Base-by-base conservation (phyloP, 2,113 vertebrate species). In the Dipodomys stephensi region DNA sequence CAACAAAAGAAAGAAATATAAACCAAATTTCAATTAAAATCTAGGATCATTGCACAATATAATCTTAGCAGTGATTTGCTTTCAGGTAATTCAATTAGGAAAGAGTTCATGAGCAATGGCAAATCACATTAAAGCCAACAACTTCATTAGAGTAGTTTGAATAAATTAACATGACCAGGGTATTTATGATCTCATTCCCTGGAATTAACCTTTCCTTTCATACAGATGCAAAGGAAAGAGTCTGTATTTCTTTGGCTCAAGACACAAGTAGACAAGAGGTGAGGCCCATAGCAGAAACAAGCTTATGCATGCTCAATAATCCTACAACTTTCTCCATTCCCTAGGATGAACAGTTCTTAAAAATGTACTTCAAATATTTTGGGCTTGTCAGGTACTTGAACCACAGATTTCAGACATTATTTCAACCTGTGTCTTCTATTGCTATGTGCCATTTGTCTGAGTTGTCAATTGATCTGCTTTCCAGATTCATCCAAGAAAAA, bases 401-500 rank as follows among this genome's bases (percentile, higher is more conserved):
- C 25, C 44, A 32, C 16, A 82, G n/a, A 92, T 83, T 88, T 82
- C 77, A 90, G 71, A 92, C 13, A 69, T 7, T 18, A 57, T 74
- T 74, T 22, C 27, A 3, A 25, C 32, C 35, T n/a, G 67, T 46
- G 32, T 80, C 15, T 80, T 49, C 44, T 87, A 25, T 88, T 83
- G 39, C 67, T 27, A 69, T 57, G 83, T 83, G 15, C 84, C 25
- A 85, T 94, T 80, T 90, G 22, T 93, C 65, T 64, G 39, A 89
- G 60, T 76, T 94, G 53, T 18, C 15, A 57, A 86, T 78, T 64
- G 68, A 76, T 87, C 92, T 92, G 19, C 39, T 87, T 16, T 85
- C 77, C 44, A 78, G 53, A 87, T 92, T 60, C 93, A 91, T 53
- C 32, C 39, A 89, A 93, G 39, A 53, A 85, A 91, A 83, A 62